Conservation (phyloP, 2,888 invertebrate genomes). For the Lamproptera curius region DNA sequence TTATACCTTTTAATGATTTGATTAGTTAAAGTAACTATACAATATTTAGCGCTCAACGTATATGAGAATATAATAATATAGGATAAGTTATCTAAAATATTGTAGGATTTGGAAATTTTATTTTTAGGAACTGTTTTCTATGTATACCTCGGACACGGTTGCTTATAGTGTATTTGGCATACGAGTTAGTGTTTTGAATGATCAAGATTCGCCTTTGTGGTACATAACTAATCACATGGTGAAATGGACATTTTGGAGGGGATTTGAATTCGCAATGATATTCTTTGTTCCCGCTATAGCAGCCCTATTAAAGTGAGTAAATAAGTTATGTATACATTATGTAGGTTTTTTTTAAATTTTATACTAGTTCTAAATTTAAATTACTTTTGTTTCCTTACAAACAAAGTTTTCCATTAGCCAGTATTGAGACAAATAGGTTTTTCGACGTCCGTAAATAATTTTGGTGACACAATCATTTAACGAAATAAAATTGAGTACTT, state of each 20-base stretch:
- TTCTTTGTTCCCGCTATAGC: slow-evolving; percentile 53
- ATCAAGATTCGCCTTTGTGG: slow-evolving; percentile 53
- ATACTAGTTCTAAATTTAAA: neutral
- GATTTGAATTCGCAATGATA: slow-evolving; percentile 52
- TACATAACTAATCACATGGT: slow-evolving; percentile 58
- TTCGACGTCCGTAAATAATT: neutral
- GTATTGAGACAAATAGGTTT: neutral
- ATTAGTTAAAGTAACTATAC: no score
- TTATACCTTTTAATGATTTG: neutral
- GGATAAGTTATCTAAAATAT: neutral
- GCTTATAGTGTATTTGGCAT: slow-evolving; percentile 57
- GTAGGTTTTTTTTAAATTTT: no score
- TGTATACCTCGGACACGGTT: slow-evolving; percentile 62
- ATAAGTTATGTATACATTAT: no score
- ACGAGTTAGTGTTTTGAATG: slow-evolving; percentile 48
- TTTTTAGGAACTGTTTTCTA: slow-evolving; percentile 53
- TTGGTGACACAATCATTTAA: neutral
- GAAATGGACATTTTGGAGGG: slow-evolving; percentile 56
- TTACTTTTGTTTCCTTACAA: neutral
- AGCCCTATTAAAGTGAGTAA: slow-evolving; percentile 41
- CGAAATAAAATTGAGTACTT: neutral
- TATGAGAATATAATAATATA: neutral
- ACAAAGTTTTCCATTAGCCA: neutral
- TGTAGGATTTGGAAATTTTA: neutral
- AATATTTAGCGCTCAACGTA: neutral